Evolutionary conservation across 2,797 vertebrate genomes (phyloP), one percentile per base, ranked within the genome.

Genomic region (Corythornis leucogaster): DNA sequence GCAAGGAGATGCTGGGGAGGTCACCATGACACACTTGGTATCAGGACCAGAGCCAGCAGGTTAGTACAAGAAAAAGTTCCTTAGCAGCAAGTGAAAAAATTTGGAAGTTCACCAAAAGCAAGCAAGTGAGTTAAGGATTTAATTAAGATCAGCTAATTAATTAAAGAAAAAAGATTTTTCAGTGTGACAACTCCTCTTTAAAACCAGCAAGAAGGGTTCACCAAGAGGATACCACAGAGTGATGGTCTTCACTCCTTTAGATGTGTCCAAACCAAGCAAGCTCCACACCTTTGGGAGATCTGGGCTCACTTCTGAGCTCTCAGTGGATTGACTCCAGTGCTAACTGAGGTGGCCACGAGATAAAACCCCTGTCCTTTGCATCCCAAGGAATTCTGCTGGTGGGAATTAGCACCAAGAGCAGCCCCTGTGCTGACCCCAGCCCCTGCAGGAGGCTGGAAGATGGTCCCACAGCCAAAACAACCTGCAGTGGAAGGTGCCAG

Each of bases 1-100:
- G 78, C 75, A 62, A 18, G 63, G 64, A 92, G 93, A 82, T 2
- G 43, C 89, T 62, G 79, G 80, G 1, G 15, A 70, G 61, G 55
- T 58, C 76, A 79, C 59, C 33, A 11, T 0, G 1, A 24, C 67
- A 42, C 0, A 7, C 2, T 48, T 1, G 58, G 63, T 18, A 22
- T 43, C 67, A 18, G 16, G 26, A 58, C 64, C 86, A 76, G 66
- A 69, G 70, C 69, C 80, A 90, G 71, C 79, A 58, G 89, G 90
- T 91, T 82, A 89, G 84, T 61, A 91, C 38, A 20, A 21, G 61
- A 82, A 22, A 75, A 57, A 80, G 55, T 73, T 69, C 82, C 85
- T 76, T 26, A 90, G 78, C 87, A 88, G 92, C 83, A 70, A 74
- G 74, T 69, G 64, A 87, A 53, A 55, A 70, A 35, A 5, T 51